Conservation (phyloP, 2,113 vertebrate genomes). For the Amphiprion ocellaris region DNA sequence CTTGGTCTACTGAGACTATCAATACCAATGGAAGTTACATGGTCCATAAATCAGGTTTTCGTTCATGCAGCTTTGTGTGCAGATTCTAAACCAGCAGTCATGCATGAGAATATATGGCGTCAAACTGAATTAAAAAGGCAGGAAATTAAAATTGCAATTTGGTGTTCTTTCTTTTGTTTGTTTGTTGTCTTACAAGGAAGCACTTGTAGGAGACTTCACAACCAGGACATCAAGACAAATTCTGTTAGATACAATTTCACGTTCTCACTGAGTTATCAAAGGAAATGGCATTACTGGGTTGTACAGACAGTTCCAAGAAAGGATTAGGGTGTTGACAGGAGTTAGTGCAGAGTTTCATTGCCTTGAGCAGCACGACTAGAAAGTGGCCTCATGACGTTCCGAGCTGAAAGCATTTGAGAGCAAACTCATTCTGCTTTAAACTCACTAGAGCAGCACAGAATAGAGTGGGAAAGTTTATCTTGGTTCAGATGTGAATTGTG, state of each 20-base stretch:
- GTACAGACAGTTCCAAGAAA: constrained; percentile 38
- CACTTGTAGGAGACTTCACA: neutral
- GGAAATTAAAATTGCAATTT: constrained; percentile 14
- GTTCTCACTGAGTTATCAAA: constrained; percentile 36
- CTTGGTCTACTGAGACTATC: neutral
- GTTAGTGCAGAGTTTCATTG: constrained; percentile 44
- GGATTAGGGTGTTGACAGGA: constrained; percentile 44
- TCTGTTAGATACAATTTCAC: constrained; percentile 36
- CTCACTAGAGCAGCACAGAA: constrained; percentile 15
- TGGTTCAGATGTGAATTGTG: constrained; percentile 27
- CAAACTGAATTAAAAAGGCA: constrained; percentile 3
- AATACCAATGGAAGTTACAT: neutral
- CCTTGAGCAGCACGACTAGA: constrained; percentile 32
- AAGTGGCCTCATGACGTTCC: constrained; percentile 20
- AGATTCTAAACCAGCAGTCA: constrained; percentile 4
- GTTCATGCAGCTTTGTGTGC: neutral
- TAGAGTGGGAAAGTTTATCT: constrained; percentile 52
- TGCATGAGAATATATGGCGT: neutral
- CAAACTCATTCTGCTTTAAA: constrained; percentile 11
- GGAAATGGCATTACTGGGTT: constrained; percentile 31
- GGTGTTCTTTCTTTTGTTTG: neutral
- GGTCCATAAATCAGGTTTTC: neutral
- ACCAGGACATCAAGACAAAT: constrained; percentile 14
- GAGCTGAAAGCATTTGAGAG: constrained; percentile 40
- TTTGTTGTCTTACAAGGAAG: neutral